Conservation (phyloP, 2,113 vertebrate species). For the Microtus ochrogaster region DNA sequence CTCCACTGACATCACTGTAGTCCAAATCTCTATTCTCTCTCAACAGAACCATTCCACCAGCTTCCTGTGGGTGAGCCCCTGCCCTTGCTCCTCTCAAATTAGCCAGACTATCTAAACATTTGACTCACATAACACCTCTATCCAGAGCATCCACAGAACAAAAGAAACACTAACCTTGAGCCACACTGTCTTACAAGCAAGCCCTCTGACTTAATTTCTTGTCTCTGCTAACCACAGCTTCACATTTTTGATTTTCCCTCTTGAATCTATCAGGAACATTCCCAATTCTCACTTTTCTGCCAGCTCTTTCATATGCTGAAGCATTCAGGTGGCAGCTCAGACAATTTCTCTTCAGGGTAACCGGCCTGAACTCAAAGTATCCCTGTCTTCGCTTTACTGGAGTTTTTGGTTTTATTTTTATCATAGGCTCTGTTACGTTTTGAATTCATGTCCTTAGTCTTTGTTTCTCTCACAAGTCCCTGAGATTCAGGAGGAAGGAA, state of each 20-base stretch:
- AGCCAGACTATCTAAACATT: not conserved
- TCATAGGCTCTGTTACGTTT: not conserved
- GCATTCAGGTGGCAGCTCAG: not conserved
- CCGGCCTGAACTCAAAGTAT: not conserved
- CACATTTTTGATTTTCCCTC: not conserved
- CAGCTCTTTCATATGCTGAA: not conserved
- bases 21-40: not conserved
- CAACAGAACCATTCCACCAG: not conserved
- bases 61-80: not conserved
- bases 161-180: not conserved
- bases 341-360: not conserved
- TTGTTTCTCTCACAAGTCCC: not conserved
- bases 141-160: not conserved
- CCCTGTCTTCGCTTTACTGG: not conserved
- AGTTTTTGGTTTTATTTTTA: not conserved
- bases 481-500: not conserved
- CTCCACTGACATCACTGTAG: too few species aligned
- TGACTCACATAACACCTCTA: not conserved
- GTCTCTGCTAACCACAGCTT: not conserved
- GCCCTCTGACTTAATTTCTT: not conserved
- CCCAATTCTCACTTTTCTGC: fast-evolving
- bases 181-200: not conserved
- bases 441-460: not conserved
- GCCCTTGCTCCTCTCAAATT: not conserved
- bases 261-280: not conserved